phyloP scores from a whole-genome alignment of 2,888 invertebrate genomes.

The Heteromyza rotundicornis region DNA sequence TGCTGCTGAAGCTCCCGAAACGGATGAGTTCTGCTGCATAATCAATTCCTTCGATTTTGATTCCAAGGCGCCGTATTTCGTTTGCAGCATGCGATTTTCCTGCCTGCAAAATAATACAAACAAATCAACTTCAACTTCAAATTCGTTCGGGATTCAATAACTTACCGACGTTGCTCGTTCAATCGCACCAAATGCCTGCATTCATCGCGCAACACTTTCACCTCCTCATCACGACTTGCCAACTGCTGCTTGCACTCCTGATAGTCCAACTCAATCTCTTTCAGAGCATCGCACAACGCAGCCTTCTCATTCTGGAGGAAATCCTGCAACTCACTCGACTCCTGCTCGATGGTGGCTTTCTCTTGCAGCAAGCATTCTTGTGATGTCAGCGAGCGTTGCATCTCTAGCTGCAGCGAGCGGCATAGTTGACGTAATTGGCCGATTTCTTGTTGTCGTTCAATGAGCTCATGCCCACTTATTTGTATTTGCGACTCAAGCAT shows the following conservation, averaged over 20 bases:
- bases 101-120: conserved; percentile 62
- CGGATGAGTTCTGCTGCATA: conserved; percentile 73
- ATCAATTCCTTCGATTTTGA: conserved; percentile 70
- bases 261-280: conserved; percentile 72
- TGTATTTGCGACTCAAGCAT: conserved; percentile 79
- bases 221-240: conserved; percentile 65
- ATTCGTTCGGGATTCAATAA: not conserved
- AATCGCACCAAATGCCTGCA: conserved; percentile 79
- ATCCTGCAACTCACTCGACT: conserved; percentile 84
- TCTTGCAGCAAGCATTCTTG: conserved; percentile 75
- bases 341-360: conserved; percentile 78
- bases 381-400: conserved; percentile 71
- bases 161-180: conserved; percentile 78
- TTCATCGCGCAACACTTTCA: conserved; percentile 74
- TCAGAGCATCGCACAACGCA: conserved; percentile 78
- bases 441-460: conserved; percentile 78
- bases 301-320: conserved; percentile 86
- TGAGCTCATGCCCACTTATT: conserved; percentile 75
- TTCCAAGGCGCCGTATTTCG: conserved; percentile 70
- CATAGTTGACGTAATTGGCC: conserved; percentile 74
- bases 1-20: conserved; percentile 74
- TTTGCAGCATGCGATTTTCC: conserved; percentile 72
- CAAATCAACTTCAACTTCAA: not conserved
- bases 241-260: conserved; percentile 59
- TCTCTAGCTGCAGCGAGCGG: conserved; percentile 73